Conservation (phyloP, 2,888 invertebrate genomes). For the Gonocerus acuteangulatus region DNA sequence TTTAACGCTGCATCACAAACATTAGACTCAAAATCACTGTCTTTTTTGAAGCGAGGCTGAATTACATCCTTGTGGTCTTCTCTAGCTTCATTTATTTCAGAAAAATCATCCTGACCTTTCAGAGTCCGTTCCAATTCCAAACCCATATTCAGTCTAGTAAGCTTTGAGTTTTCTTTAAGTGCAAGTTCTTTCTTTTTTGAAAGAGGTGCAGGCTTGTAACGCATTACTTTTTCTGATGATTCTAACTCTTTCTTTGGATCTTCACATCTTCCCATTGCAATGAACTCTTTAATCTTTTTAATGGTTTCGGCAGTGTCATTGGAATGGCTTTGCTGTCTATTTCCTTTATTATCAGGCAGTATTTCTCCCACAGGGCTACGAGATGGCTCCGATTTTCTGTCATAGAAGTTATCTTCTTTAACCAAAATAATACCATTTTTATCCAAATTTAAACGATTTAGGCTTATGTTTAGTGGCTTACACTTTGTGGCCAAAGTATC, state of each 20-base stretch:
- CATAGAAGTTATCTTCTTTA: neutral
- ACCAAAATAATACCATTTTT: conserved; percentile 8
- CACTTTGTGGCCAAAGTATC: conserved; percentile 13
- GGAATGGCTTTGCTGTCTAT: neutral
- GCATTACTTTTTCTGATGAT: neutral
- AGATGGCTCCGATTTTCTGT: neutral
- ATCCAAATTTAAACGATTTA: conserved; percentile 6
- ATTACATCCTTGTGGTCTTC: neutral
- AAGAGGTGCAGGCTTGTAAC: neutral
- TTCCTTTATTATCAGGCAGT: neutral
- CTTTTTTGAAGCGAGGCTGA: neutral
- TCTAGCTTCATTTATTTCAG: neutral
- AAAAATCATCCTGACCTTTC: neutral
- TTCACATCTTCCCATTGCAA: conserved; percentile 10
- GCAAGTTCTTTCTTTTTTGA: conserved; percentile 1
- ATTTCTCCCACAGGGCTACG: neutral
- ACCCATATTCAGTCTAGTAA: neutral
- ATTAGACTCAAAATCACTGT: neutral
- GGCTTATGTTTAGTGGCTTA: conserved; percentile 12
- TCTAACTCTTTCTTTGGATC: conserved; percentile 13
- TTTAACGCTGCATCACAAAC: neutral
- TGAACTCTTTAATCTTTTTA: conserved; percentile 20
- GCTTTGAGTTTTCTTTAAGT: neutral
- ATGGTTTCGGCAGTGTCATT: conserved; percentile 21
- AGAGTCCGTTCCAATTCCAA: conserved; percentile 11